Conservation (phyloP, 1,140 invertebrate genomes). For the Drosophila truncata region DNA sequence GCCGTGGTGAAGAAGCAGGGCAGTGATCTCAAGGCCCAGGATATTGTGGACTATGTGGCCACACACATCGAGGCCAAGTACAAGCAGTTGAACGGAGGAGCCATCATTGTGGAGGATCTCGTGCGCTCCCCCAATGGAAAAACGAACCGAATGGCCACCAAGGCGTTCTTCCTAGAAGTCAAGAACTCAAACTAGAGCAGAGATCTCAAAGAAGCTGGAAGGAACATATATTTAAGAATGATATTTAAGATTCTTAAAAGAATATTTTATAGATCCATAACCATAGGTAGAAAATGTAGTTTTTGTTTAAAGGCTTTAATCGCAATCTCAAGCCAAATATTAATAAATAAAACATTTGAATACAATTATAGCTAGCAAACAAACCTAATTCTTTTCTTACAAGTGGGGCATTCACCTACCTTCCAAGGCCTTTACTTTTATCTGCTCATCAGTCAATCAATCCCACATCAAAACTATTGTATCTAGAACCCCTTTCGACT, state of each 20-base stretch:
- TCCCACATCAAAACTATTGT: background rate
- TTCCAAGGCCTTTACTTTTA: slow-evolving; percentile 9
- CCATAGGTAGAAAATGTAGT: too few species aligned
- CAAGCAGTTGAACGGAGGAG: slow-evolving; percentile 84
- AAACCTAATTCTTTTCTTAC: background rate
- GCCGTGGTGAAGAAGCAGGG: slow-evolving; percentile 59
- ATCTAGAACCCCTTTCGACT: slow-evolving; percentile 11
- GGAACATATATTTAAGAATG: too few species aligned
- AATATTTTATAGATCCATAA: too few species aligned
- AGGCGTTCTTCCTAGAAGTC: slow-evolving; percentile 56
- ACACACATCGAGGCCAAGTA: slow-evolving; percentile 47
- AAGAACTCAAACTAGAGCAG: slow-evolving; percentile 2
- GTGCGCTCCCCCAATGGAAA: slow-evolving; percentile 62
- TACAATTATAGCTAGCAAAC: background rate
- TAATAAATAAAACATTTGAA: too few species aligned
- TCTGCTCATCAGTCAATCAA: slow-evolving; percentile 1
- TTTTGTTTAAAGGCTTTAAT: too few species aligned
- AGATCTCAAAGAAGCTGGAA: background rate
- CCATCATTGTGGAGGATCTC: slow-evolving; percentile 85
- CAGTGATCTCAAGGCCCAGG: slow-evolving; percentile 50
- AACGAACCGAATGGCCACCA: slow-evolving; percentile 62
- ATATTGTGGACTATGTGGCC: slow-evolving; percentile 62
- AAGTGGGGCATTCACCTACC: background rate
- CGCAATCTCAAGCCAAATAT: too few species aligned
- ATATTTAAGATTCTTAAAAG: too few species aligned